Conservation (phyloP, 2,888 invertebrate species). For the Polyommatus iphigenia region DNA sequence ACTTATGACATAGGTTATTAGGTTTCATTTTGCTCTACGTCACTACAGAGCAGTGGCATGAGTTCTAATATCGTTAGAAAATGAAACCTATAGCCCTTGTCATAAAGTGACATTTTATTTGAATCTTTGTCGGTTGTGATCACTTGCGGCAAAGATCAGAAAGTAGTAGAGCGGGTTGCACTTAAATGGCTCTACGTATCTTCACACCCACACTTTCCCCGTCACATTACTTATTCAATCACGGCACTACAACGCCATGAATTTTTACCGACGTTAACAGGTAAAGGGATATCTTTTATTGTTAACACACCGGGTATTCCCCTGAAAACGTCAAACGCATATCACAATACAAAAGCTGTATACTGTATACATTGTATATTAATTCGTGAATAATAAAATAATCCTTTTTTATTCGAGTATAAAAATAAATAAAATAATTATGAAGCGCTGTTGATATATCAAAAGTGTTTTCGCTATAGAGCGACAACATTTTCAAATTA, state of each 20-base stretch:
- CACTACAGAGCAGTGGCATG: no score
- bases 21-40: no score
- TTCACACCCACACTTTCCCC: not conserved
- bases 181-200: not conserved
- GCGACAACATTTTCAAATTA: not conserved
- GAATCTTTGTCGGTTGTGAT: no score
- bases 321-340: not conserved
- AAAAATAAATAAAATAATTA: not conserved
- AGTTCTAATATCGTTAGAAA: no score
- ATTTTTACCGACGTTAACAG: not conserved
- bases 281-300: not conserved
- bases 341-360: not conserved
- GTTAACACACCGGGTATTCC: not conserved
- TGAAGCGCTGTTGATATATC: not conserved
- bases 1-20: no score
- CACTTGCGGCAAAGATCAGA: no score
- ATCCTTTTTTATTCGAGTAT: not conserved
- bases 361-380: not conserved
- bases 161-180: not conserved
- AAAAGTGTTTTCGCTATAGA: no score
- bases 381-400: not conserved
- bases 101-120: no score
- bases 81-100: no score
- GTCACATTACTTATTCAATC: slow-evolving; percentile 13
- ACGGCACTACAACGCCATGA: slow-evolving; percentile 2